Conservation (phyloP, 2,113 vertebrate genomes). For the Panthera uncia region DNA sequence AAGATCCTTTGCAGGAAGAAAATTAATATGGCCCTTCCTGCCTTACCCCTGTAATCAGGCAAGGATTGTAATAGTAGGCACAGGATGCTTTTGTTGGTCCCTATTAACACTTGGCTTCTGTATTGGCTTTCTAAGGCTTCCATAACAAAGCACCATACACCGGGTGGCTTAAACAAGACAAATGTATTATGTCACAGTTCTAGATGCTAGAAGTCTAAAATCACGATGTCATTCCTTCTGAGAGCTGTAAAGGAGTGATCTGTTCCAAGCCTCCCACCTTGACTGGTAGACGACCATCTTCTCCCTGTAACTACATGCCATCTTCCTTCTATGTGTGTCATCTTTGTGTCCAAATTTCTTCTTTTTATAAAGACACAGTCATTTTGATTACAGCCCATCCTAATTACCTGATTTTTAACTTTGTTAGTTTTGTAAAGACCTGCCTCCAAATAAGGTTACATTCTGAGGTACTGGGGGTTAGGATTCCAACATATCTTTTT, state of each 20-base stretch:
- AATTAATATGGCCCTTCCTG: neutral
- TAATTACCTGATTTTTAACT: neutral
- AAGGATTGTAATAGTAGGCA: fast-evolving
- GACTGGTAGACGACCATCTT: neutral
- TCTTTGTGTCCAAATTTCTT: neutral
- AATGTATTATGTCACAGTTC: neutral
- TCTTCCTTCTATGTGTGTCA: neutral
- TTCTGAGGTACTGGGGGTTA: neutral
- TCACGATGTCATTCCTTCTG: neutral
- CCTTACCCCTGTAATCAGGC: neutral
- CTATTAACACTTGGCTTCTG: neutral
- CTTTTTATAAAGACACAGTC: neutral
- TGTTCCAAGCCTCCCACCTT: neutral
- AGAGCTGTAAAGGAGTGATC: neutral
- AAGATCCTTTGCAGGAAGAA: neutral
- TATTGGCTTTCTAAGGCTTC: neutral
- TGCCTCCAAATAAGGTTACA: neutral
- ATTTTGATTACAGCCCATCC: neutral
- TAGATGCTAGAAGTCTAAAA: neutral
- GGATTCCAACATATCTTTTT: neutral
- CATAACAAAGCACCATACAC: neutral
- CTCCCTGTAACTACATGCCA: neutral
- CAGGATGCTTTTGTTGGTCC: neutral
- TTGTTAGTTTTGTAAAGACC: neutral
- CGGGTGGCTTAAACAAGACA: neutral